phyloP scores from a whole-genome alignment of 2,113 vertebrate species.

The Ornithorhynchus anatinus region DNA sequence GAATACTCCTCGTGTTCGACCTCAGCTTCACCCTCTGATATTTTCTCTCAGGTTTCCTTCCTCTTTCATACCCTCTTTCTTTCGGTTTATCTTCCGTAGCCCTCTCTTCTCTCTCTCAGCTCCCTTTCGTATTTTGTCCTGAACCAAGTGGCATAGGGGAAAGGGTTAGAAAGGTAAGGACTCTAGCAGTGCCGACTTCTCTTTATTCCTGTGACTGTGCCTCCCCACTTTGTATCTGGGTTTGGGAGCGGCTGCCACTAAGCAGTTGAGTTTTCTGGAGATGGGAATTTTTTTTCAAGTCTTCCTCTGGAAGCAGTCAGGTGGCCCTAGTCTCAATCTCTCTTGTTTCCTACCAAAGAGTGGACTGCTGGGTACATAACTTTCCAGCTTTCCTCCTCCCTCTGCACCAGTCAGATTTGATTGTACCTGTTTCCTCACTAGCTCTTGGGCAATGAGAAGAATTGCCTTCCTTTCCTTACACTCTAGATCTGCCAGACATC shows the following conservation, averaged over 20 bases:
- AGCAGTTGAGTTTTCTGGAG: not conserved
- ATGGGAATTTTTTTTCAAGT: not conserved
- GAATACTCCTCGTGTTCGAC: not conserved
- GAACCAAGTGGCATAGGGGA: not conserved
- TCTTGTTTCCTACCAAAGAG: too few species aligned
- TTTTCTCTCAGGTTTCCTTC: not conserved
- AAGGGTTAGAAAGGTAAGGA: not conserved
- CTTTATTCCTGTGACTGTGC: not conserved
- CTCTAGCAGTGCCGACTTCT: fast-evolving
- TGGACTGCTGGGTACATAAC: too few species aligned
- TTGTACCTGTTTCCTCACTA: not conserved
- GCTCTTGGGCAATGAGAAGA: not conserved
- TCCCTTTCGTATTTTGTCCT: not conserved
- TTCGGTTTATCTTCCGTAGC: not conserved
- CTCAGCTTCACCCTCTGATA: not conserved
- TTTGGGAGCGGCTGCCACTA: not conserved
- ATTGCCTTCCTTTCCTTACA: not conserved
- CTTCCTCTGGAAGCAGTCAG: not conserved
- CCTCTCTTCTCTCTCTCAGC: not conserved
- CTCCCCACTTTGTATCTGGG: not conserved
- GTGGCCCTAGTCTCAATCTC: not conserved
- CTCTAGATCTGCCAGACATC: not conserved
- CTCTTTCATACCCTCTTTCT: not conserved
- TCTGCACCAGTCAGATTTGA: not conserved
- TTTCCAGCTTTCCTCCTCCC: not conserved